A percentile compares a stretch with the other conserved stretches of the same genome.
phyloP scores from a whole-genome alignment of 2,797 vertebrate species.

The Pseudochirops corinnae region DNA sequence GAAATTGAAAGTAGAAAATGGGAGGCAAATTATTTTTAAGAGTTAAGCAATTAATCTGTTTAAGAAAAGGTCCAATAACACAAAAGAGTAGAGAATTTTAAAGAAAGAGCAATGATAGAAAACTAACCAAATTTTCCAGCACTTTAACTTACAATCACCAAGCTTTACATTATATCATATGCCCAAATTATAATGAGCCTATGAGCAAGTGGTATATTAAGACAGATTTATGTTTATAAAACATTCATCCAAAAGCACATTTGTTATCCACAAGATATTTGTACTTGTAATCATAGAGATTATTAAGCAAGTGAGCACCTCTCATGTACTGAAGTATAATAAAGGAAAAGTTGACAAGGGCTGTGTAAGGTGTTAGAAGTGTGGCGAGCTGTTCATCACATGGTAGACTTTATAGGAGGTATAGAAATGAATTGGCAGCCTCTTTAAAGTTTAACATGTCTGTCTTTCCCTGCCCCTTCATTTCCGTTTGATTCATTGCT shows the following conservation, averaged over 20 bases:
- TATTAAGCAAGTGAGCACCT: slow-evolving; percentile 18
- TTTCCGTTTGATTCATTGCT: slow-evolving; percentile 48
- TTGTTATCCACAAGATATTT: background rate
- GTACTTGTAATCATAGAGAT: slow-evolving; percentile 55
- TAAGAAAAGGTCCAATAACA: background rate
- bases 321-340: slow-evolving; percentile 21
- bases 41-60: slow-evolving; percentile 18
- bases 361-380: slow-evolving; percentile 18
- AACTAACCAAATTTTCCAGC: background rate
- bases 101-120: background rate
- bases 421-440: background rate
- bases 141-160: background rate
- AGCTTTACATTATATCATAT: background rate
- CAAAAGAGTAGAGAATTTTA: background rate
- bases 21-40: slow-evolving; percentile 16
- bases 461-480: slow-evolving; percentile 25
- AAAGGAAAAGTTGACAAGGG: slow-evolving; percentile 11
- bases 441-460: slow-evolving; percentile 58
- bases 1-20: slow-evolving; percentile 12
- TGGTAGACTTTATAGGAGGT: background rate
- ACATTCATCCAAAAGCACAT: background rate
- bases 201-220: background rate
- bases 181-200: background rate
- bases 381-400: slow-evolving; percentile 14
- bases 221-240: background rate